Base-by-base conservation (phyloP, 2,888 invertebrate genomes). In the Luffia ferchaultella region DNA sequence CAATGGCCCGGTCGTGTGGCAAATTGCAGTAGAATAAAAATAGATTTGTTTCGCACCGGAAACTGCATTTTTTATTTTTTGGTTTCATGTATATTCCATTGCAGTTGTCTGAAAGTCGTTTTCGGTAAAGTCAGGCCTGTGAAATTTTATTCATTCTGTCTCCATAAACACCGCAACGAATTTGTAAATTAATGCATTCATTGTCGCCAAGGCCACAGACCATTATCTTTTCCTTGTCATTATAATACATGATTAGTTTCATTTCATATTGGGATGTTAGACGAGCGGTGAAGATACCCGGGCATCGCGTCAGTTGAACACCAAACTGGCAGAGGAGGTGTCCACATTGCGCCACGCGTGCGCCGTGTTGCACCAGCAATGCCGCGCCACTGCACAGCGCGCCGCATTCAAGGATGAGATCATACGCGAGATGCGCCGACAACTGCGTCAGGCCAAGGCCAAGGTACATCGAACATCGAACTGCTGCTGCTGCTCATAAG, bases 391-490 rank as follows among this genome's bases (percentile, higher is more conserved):
- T 16, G 78, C 79, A 49, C 74, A 86, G 64, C 82, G 86, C 57
- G 83, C 85, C 16, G 82, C 82, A 55, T 88, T 89, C 73, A 87
- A 86, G 63, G 89, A 89, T 58, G 87, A 88, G 53, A 86, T 90
- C 60, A 89, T 90, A 52, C 85, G 85, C 52, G 88, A 88, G 69
- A 78, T 90, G 79, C 66, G 89, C 1, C 74, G 86, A 44, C 88
- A 89, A 67, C 75, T 89, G 46, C 86, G 86, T 57, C 79, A 82
- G 59, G 73, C 77, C 18, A 77, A 75, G 57, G 63, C 67, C 1
- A 78, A 80, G 77, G 79, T 76, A 30, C 17, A 3, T 5, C 16
- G 2, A 43, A 16, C 16, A 17, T 5, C 17, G 46, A 30, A 20
- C 50, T 46, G 46, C 20, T 50, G 42, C 15, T 41, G 20, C n/a